Base-by-base conservation (phyloP, 2,888 invertebrate genomes). In the Coenonympha arcania region DNA sequence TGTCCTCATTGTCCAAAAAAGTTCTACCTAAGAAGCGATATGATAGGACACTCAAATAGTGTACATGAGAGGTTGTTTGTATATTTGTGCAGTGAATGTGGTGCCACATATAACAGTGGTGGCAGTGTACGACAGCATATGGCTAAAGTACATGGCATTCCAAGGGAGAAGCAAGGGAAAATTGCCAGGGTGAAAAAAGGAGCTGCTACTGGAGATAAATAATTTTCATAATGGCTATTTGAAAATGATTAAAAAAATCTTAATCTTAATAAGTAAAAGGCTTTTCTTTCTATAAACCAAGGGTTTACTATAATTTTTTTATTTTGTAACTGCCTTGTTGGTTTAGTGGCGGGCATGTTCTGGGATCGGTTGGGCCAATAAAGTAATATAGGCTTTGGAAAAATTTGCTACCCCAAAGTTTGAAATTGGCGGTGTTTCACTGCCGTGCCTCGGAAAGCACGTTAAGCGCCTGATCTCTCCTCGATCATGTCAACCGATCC, bases 101-200 rank as follows among this genome's bases (percentile, higher is more conserved):
- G 73, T 8, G 64, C 71, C 0, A 76, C 74, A 0, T 86, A 83
- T 59, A 75, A 83, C 0, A 81, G 77, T 39, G 66, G 69, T 0
- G 58, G 66, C 8, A 76, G 81, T 0, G 82, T 86, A 0, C 63
- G 82, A 46, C 66, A 74, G 15, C 85, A 86, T 60, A 69, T 85
- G 66, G 52, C 65, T 0, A 70, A 76, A 1, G 71, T 72, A 22
- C 85, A 85, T 57, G 80, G 81, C 1, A 71, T 85, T 8, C 72
- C 79, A 0, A 66, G 78, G 16, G 80, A 84, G 16, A 63, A 68
- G 58, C 85, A 85, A 48, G 82, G 84, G 0, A 83, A 73, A 52
- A 71, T 85, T 28, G 39, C 57, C 0, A 63, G 75, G 9, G 61
- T 84, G 9, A 72, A 24, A 8, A 33, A 66, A 30, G 61, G 61